phyloP scores from a whole-genome alignment of 2,888 invertebrate genomes.

The Tachina grossa region DNA sequence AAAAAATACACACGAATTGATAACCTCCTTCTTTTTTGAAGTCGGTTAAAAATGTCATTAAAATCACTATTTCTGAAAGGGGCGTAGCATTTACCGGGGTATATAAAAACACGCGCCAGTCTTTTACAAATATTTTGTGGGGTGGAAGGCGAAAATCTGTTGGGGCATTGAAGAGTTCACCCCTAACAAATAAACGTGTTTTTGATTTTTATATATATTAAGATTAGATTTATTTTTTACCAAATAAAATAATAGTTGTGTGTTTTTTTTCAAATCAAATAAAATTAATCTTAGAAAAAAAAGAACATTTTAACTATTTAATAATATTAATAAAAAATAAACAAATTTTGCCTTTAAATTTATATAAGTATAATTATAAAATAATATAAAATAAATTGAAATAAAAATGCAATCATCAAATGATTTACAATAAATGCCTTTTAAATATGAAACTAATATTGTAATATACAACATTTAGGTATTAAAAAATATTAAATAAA shows the following conservation, averaged over 20 bases:
- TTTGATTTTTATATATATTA: too few species aligned
- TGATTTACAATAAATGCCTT: slow-evolving; percentile 69
- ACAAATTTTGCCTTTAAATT: slow-evolving; percentile 61
- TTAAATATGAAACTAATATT: slow-evolving; percentile 48
- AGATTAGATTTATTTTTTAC: neutral
- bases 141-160: too few species aligned
- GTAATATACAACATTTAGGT: slow-evolving; percentile 40
- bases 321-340: slow-evolving; percentile 36
- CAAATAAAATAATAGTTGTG: neutral
- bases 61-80: too few species aligned
- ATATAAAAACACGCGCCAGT: too few species aligned
- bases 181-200: too few species aligned
- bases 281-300: neutral
- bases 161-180: too few species aligned
- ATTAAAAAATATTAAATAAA: neutral
- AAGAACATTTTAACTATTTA: slow-evolving; percentile 44
- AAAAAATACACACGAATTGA: too few species aligned
- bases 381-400: slow-evolving; percentile 65
- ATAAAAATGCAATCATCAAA: slow-evolving; percentile 71
- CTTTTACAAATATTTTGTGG: too few species aligned
- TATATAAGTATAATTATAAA: slow-evolving; percentile 28
- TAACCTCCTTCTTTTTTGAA: too few species aligned
- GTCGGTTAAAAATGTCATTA: too few species aligned
- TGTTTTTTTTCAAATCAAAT: neutral
- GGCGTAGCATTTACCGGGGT: too few species aligned